Base-by-base conservation (phyloP, 2,888 invertebrate species). In the Drosophila histrio region DNA sequence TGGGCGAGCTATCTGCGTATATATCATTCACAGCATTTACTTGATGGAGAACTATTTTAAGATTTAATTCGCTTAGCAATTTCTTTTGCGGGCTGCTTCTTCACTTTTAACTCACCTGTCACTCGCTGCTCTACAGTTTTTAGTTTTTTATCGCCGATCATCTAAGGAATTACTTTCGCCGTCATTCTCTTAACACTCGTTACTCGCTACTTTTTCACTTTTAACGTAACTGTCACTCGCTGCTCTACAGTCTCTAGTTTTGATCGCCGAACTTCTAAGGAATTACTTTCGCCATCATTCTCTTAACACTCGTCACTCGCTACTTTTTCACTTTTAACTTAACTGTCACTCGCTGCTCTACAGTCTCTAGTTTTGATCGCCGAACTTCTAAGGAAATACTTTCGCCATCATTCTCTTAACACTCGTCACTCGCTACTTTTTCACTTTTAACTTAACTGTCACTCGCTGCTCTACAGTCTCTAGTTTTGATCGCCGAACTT, bases 1-100 rank as follows among this genome's bases (percentile, higher is more conserved):
- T 66, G 32, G 72, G 61, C 83, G 13, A 44, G 63, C 47, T 46
- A 8, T 1, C n/a, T 2, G 2, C 1, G 3, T 3, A 2, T 0
- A 5, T 38, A 80, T 80, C 80, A 83, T 80, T 77, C 62, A 70
- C 49, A 34, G 9, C 24, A 13, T 24, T 9, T 19, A 30, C 43
- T 59, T 15, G 43, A 13, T 44, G 17, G 0, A 21, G 5, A 7
- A 32, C 13, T 13, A 32, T 32, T 32, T 32, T n/a, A 4, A 32
- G 32, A 28, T 9, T n/a, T n/a, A n/a, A n/a, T n/a, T n/a, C n/a
- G n/a, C n/a, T n/a, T n/a, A n/a, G n/a, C n/a, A n/a, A n/a, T 28
- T 28, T 28, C 9, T 28, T 28, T 9, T n/a, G n/a, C n/a, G n/a
- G n/a, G 11, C 9, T 1, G 8, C 26, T 19, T 5, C 4, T 19